These are phyloP conservation scores for Staurois parvus DNA, from an alignment of 2,797 vertebrate genomes.

Conservation along the genomic window DNA sequence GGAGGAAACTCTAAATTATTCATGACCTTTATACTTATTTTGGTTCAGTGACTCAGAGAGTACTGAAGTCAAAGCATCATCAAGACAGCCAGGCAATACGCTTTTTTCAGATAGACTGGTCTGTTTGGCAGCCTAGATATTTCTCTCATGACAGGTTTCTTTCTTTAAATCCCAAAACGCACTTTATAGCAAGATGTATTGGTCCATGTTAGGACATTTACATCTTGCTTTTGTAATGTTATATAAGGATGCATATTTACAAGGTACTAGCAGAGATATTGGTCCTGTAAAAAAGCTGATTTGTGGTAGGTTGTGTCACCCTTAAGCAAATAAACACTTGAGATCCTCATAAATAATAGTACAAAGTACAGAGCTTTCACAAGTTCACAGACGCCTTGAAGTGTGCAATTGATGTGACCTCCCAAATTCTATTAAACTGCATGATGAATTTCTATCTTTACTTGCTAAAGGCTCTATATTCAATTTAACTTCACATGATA, in stretches of 20 bases:
- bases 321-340: conserved; percentile 29
- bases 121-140: not conserved
- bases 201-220: not conserved
- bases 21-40: not conserved
- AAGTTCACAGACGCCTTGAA: conserved; percentile 21
- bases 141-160: not conserved
- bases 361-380: not conserved
- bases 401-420: conserved; percentile 37
- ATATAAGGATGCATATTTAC: not conserved
- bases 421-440: conserved; percentile 21
- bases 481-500: conserved; percentile 32
- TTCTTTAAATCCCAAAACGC: not conserved
- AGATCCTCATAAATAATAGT: conserved; percentile 33
- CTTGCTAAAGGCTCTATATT: conserved; percentile 36
- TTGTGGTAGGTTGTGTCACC: conserved; percentile 18
- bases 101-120: not conserved
- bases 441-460: conserved; percentile 16
- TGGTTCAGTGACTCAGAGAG: not conserved
- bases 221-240: not conserved
- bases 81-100: not conserved
- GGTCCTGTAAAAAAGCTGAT: conserved; percentile 16
- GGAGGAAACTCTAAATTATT: no score
- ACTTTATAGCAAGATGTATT: not conserved
- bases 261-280: not conserved
- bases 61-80: not conserved